A percentile compares a stretch with the other conserved stretches of the same genome.
These are phyloP conservation scores for Eupithecia inturbata DNA, from an alignment of 2,888 invertebrate species.

Conservation along the genomic window DNA sequence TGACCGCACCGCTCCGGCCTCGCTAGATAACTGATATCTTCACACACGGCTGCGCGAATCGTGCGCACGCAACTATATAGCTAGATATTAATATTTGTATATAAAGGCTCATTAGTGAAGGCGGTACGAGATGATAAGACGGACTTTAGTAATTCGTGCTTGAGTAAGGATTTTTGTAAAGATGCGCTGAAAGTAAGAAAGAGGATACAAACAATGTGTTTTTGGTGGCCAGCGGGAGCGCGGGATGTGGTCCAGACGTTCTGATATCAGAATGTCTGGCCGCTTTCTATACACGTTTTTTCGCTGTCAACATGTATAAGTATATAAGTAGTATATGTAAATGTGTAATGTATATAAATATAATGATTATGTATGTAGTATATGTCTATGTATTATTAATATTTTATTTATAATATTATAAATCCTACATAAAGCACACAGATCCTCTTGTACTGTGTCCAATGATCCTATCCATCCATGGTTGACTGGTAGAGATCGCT, in stretches of 20 bases:
- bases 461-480: no score
- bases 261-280: no score
- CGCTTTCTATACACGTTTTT: no score
- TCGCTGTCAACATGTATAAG: no score
- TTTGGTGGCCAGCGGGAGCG: background rate
- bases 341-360: no score
- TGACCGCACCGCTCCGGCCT: constrained; percentile 6
- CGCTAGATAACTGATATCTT: constrained; percentile 56
- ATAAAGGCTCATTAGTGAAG: constrained; percentile 33
- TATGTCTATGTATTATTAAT: no score
- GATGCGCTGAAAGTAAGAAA: background rate
- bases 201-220: background rate
- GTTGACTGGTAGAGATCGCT: no score
- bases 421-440: no score
- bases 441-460: no score
- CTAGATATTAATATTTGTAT: constrained; percentile 33
- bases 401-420: no score
- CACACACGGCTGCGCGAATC: constrained; percentile 49
- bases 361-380: no score
- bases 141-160: background rate
- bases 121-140: background rate
- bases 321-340: no score
- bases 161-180: background rate
- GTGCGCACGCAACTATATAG: constrained; percentile 46
- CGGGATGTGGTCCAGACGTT: background rate